phyloP scores from a whole-genome alignment of 30 jellyfish, hydroid and myxozoan genomes.

The Hydractinia echinata region DNA sequence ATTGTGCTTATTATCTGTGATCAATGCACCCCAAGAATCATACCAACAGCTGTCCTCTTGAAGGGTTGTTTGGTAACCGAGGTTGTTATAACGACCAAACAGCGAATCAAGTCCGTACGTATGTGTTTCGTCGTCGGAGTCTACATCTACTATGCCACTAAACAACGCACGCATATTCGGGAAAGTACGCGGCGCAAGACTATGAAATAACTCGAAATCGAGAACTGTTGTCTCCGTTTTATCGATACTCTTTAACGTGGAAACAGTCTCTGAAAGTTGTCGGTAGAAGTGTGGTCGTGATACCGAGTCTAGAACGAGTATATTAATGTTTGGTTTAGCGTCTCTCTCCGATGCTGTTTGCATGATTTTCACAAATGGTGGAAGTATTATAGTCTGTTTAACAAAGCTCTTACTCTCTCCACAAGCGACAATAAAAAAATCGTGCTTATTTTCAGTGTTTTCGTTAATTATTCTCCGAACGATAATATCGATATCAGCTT shows the following conservation, averaged over 20 bases:
- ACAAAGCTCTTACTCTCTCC: slow-evolving; percentile 35
- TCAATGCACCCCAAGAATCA: slow-evolving; percentile 93
- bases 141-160: slow-evolving; percentile 91
- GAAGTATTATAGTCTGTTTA: slow-evolving; percentile 77
- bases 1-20: slow-evolving; percentile 81
- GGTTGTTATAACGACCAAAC: slow-evolving; percentile 45
- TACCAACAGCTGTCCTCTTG: slow-evolving; percentile 99
- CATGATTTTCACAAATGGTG: slow-evolving; percentile 50
- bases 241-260: slow-evolving; percentile 37
- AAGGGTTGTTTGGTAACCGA: slow-evolving; percentile 84
- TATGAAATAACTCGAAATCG: slow-evolving; percentile 86
- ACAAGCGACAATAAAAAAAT: slow-evolving; percentile 72
- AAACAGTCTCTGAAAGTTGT: slow-evolving; percentile 67
- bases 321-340: slow-evolving; percentile 51
- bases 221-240: slow-evolving; percentile 34
- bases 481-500: neutral
- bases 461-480: slow-evolving; percentile 2
- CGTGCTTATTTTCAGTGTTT: neutral
- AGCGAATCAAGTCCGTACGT: slow-evolving; percentile 57
- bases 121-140: slow-evolving; percentile 68
- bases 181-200: slow-evolving; percentile 95
- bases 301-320: slow-evolving; percentile 81
- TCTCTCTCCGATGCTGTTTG: neutral
- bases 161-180: slow-evolving; percentile 94
- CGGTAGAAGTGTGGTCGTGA: slow-evolving; percentile 93